phyloP scores from a whole-genome alignment of 2,888 invertebrate genomes.

The Drosophila prolongata region DNA sequence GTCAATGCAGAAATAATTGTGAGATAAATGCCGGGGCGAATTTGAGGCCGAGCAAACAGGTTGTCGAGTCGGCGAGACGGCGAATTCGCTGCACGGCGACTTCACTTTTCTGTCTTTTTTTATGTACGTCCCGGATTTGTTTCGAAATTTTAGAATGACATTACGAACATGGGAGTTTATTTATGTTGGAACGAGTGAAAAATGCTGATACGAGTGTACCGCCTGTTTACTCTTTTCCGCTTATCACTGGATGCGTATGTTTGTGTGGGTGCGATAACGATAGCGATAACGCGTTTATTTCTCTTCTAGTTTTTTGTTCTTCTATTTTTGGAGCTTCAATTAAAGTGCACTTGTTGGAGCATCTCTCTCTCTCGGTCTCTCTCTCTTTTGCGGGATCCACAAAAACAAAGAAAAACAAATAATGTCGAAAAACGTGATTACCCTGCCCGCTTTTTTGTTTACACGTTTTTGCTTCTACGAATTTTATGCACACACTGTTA shows the following conservation, averaged over 20 bases:
- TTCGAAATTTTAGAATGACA: conserved; percentile 64
- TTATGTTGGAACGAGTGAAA: conserved; percentile 34
- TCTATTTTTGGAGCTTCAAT: conserved; percentile 37
- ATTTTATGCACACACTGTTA: conserved; percentile 38
- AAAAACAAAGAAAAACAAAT: conserved; percentile 42
- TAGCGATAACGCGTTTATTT: conserved; percentile 36
- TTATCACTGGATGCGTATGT: conserved; percentile 52
- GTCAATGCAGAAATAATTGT: conserved; percentile 54
- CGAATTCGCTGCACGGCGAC: conserved; percentile 60
- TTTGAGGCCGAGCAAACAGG: conserved; percentile 72
- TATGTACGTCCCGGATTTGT: conserved; percentile 22
- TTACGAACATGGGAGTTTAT: conserved; percentile 45
- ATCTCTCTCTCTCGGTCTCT: conserved; percentile 3
- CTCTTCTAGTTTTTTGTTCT: conserved; percentile 21
- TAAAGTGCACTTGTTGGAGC: conserved; percentile 43
- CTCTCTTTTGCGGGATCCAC: conserved; percentile 12
- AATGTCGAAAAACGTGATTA: conserved; percentile 73
- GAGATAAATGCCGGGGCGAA: conserved; percentile 55
- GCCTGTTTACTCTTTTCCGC: conserved; percentile 39
- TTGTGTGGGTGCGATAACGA: conserved; percentile 28
- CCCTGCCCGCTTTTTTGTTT: conserved; percentile 33
- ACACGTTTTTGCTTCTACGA: conserved; percentile 65
- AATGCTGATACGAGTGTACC: conserved; percentile 43
- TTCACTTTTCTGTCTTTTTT: conserved; percentile 20
- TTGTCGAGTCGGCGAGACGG: conserved; percentile 60